These are phyloP conservation scores for Apostichopus leukothele DNA, from an alignment of 53 echinoderm and acorn worm genomes.

Conservation along the genomic window DNA sequence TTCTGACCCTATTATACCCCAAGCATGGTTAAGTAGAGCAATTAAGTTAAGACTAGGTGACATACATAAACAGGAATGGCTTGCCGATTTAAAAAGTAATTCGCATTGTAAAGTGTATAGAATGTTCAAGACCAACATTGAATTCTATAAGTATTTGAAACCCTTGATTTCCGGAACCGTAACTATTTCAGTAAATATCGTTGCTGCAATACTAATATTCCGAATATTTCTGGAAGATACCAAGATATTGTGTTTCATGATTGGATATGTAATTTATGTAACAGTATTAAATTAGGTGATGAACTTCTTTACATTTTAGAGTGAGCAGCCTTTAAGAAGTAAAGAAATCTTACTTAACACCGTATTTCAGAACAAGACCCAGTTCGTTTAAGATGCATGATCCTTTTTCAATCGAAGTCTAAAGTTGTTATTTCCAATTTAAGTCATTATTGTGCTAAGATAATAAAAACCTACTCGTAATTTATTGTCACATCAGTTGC, in stretches of 20 bases:
- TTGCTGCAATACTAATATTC: not conserved
- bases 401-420: not conserved
- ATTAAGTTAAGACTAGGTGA: not conserved
- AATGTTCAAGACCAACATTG: conserved; percentile 3
- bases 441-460: not conserved
- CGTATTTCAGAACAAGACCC: not conserved
- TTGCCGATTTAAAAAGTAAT: not conserved
- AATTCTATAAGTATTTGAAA: not conserved
- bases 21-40: too few relatives aligned
- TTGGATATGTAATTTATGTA: not conserved
- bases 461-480: not conserved
- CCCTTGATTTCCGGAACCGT: not conserved
- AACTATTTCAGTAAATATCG: not conserved
- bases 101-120: conserved; percentile 21
- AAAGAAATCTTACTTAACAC: conserved; percentile 1
- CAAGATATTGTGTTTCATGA: conserved; percentile 13
- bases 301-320: not conserved
- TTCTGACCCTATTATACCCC: too few relatives aligned
- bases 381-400: not conserved
- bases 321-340: not conserved
- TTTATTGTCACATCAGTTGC: not conserved
- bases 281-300: not conserved
- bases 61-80: not conserved
- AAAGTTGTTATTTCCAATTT: not conserved
- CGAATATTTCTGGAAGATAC: not conserved